Percentiles rank a stretch among this genome's conserved stretches.
phyloP scores from a whole-genome alignment of 2,888 invertebrate species.

The Campaea margaritaria region DNA sequence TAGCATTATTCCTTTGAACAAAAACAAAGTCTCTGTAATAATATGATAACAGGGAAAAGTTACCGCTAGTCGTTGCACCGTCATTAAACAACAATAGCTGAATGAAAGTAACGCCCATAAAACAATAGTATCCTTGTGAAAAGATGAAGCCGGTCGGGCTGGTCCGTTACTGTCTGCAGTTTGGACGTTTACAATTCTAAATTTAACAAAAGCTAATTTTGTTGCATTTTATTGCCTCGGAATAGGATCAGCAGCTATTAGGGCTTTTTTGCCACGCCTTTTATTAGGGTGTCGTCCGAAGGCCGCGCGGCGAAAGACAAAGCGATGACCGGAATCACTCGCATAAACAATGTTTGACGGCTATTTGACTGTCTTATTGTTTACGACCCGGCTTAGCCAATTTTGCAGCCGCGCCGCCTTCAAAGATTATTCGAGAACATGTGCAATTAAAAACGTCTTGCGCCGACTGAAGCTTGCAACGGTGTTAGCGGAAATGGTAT shows the following conservation, averaged over 20 bases:
- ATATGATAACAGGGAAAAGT: conserved; percentile 28
- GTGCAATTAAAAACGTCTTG: too few relatives aligned
- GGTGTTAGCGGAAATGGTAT: too few relatives aligned
- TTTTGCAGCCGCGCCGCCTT: conserved; percentile 42
- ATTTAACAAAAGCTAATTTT: conserved; percentile 83
- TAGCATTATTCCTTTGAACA: conserved; percentile 19
- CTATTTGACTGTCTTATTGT: conserved; percentile 77
- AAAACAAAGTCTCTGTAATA: conserved; percentile 27
- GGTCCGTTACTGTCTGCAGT: conserved; percentile 57
- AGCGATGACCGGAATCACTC: conserved; percentile 77
- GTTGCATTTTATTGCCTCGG: conserved; percentile 83
- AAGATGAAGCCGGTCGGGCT: conserved; percentile 54
- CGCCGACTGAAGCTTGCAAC: too few relatives aligned
- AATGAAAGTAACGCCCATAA: conserved; percentile 66
- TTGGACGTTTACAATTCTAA: conserved; percentile 71
- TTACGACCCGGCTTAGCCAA: conserved; percentile 57
- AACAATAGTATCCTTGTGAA: conserved; percentile 60
- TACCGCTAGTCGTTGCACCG: conserved; percentile 45
- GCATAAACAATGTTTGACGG: conserved; percentile 82
- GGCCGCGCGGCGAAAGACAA: conserved; percentile 80
- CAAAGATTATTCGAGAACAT: conserved; percentile 14
- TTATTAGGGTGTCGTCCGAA: conserved; percentile 84
- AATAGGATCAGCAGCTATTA: conserved; percentile 83
- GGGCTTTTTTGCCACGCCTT: conserved; percentile 82
- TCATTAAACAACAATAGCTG: conserved; percentile 57